Evolutionary conservation across 2,113 vertebrate genomes (phyloP), one percentile per base, ranked within the genome.

Genomic region (Aspidoscelis tigris): DNA sequence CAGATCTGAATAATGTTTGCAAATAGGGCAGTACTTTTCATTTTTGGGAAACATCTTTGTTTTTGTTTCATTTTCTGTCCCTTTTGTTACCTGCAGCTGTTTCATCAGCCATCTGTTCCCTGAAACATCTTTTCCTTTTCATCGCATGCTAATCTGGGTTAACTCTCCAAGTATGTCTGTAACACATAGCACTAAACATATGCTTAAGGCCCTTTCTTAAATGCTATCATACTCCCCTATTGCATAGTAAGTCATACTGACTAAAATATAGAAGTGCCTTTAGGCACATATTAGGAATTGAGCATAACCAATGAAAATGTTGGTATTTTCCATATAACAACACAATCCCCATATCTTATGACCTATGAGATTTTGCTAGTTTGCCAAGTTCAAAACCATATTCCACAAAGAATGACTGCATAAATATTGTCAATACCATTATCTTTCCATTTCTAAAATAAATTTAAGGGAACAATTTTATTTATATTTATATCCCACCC

Each of bases 101-200:
- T 91, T 86, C 76, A 89, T 91, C 86, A 87, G 76, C 81, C 86
- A 88, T 83, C 84, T 92, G 75, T 75, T 89, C 72, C 90, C 88
- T 90, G 80, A 87, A 84, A 85, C 76, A 64, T 26, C 22, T 85
- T 76, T 69, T 87, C 81, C 91, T 88, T 84, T 91, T 84, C 69
- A 79, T 79, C 80, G 76, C 68, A 81, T 89, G 82, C 81, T 92
- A 88, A 88, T 85, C 89, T 76, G 69, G 87, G 90, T 85, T 90
- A 92, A 86, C 61, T 82, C 80, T 81, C 81, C 81, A 81, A 86
- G 81, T 81, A 65, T 71, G 78, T 78, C 84, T 80, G 72, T 65
- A 88, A 41, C 68, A 82, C 72, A 80, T 77, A 76, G 86, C 24
- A 61, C 84, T 88, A 61, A 78, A 89, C 92, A 88, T 84, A 88